A percentile compares a stretch with the other conserved stretches of the same genome.
These are phyloP conservation scores for Lycodopsis pacificus DNA, from an alignment of 2,797 vertebrate genomes.

Conservation along the genomic window DNA sequence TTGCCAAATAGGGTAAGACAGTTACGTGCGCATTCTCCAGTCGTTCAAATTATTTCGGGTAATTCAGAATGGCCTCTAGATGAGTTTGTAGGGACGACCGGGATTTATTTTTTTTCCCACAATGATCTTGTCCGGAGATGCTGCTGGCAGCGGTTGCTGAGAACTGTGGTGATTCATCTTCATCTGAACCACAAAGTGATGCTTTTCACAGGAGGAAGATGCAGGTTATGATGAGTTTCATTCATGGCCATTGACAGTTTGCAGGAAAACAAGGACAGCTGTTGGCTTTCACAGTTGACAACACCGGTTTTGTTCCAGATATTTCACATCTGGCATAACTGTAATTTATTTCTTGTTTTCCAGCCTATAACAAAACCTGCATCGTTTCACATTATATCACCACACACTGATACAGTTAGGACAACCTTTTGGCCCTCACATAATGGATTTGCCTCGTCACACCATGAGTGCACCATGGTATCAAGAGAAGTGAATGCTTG, in stretches of 20 bases:
- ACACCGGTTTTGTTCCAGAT: conserved; percentile 22
- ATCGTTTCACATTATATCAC: conserved; percentile 21
- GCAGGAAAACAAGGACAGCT: conserved; percentile 38
- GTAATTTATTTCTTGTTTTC: conserved; percentile 27
- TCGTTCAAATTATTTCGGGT: conserved; percentile 74
- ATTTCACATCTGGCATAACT: conserved; percentile 35
- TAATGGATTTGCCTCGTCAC: conserved; percentile 26
- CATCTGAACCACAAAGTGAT: conserved; percentile 33
- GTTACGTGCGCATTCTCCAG: conserved; percentile 57
- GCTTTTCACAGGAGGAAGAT: conserved; percentile 5
- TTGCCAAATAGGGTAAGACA: conserved; percentile 73
- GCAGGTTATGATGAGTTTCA: conserved; percentile 32
- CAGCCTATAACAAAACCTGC: conserved; percentile 20
- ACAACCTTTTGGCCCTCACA: conserved; percentile 3
- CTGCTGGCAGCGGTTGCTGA: conserved; percentile 7
- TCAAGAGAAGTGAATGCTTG: conserved; percentile 6
- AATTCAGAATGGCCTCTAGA: conserved; percentile 65
- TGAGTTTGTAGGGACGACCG: conserved; percentile 33
- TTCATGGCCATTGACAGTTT: conserved; percentile 32
- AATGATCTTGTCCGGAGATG: conserved; percentile 32
- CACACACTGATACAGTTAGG: conserved; percentile 10
- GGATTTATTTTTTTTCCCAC: conserved; percentile 20
- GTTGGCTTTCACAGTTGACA: conserved; percentile 43
- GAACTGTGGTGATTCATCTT: conserved; percentile 24
- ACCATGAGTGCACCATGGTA: neutral